Base-by-base conservation (phyloP, 2,888 invertebrate species). In the Nemotelus nigrinus region DNA sequence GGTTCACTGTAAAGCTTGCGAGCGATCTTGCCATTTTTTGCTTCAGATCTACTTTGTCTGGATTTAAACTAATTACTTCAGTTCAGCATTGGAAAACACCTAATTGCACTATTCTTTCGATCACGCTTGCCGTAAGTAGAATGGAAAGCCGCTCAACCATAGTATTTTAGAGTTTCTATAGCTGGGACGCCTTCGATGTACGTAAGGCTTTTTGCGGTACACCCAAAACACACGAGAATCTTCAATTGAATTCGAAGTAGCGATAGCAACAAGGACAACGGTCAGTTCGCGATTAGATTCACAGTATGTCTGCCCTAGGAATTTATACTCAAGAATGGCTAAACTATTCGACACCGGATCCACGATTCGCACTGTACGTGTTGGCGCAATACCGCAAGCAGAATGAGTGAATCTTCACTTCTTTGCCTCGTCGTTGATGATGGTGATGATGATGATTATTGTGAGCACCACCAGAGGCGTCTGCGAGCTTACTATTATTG, bases 391-490 rank as follows among this genome's bases (percentile, higher is more conserved):
- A 60, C 48, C 74, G 48, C 63, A 10, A 41, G 63, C 50, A 10
- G 50, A 60, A 63, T 48, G 60, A 74, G 74, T 74, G 74, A 74
- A 74, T 74, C 63, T 74, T 60, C 74, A 63, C 47, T 74, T 60
- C 50, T 60, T 60, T 60, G 5, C 41, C 50, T 63, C 47, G 6
- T 63, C 63, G 10, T 8, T 41, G 60, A 60, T 60, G 63, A 63
- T 7, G 53, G 70, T 25, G 25, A 25, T 25, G 25, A 25, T 25
- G 25, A 25, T 25, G 25, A 25, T 25, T 25, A 25, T 25, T 25
- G 25, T 25, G 25, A 25, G 25, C 25, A 25, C 70, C 55, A 55
- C 55, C 43, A 8, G 53, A 39, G 7, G 70, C 7, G n/a, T 41
- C 70, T 2, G 8, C 41, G 55, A 70, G 70, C 70, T 70, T 70